phyloP scores from a whole-genome alignment of 2,113 vertebrate genomes.

The Rhinoderma darwinii region DNA sequence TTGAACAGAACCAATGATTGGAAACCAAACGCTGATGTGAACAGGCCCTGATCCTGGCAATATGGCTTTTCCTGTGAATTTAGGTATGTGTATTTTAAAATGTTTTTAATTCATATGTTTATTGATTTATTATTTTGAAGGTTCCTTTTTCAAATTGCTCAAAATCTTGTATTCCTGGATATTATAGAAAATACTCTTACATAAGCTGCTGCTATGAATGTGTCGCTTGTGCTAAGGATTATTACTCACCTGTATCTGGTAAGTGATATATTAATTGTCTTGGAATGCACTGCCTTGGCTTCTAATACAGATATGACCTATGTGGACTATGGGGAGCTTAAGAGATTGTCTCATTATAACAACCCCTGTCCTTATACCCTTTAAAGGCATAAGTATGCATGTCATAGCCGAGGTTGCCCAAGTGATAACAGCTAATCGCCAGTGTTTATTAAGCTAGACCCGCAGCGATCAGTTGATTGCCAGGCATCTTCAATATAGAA shows the following conservation, averaged over 20 bases:
- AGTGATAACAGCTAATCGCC: too few species aligned
- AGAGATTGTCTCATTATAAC: too few species aligned
- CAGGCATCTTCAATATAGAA: too few species aligned
- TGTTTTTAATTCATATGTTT: background rate
- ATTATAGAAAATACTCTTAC: constrained; percentile 60
- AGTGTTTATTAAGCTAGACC: too few species aligned
- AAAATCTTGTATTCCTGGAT: constrained; percentile 59
- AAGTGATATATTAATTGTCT: constrained; percentile 44
- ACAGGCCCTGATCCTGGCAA: too few species aligned
- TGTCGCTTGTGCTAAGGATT: constrained; percentile 62
- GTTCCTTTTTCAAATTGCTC: constrained; percentile 63
- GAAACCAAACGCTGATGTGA: too few species aligned
- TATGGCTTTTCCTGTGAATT: too few species aligned
- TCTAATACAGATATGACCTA: background rate
- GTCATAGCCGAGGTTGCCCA: too few species aligned
- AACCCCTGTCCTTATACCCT: too few species aligned
- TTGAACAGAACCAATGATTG: too few species aligned
- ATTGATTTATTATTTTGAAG: constrained; percentile 39
- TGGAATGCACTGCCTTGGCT: background rate
- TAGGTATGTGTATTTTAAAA: background rate
- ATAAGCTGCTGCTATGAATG: constrained; percentile 65
- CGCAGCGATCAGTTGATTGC: too few species aligned
- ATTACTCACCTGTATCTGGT: constrained; percentile 63
- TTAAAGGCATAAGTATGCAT: too few species aligned
- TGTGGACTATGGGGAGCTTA: background rate